Evolutionary conservation across 2,797 vertebrate genomes (phyloP).

Genomic region (Halcyon chelicuti): DNA sequence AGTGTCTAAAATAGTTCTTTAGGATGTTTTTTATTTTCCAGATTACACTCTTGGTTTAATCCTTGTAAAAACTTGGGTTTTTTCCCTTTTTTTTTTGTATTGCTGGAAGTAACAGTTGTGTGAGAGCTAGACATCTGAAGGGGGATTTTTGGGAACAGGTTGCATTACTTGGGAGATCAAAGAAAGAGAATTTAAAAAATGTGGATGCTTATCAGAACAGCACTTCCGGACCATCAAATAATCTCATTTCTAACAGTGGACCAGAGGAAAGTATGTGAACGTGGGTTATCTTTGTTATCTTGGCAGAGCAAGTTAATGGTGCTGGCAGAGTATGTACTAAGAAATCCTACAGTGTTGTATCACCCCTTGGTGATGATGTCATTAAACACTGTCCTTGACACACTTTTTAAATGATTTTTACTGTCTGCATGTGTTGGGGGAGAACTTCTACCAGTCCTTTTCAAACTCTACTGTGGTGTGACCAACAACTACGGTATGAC

Average conservation of each 20-base stretch:
- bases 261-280: constrained; percentile 5
- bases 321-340: not conserved
- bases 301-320: constrained; percentile 11
- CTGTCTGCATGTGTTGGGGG: not conserved
- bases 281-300: constrained; percentile 52
- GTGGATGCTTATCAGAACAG: constrained; percentile 50
- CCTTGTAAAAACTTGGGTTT: not conserved
- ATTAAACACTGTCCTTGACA: not conserved
- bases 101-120: not conserved
- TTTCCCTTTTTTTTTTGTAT: not conserved
- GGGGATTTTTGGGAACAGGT: constrained; percentile 20
- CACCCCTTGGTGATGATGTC: not conserved
- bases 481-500: not conserved
- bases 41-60: not conserved
- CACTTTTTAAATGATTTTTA: not conserved
- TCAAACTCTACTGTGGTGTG: not conserved
- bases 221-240: not conserved
- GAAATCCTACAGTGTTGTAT: not conserved
- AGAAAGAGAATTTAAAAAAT: constrained; percentile 39
- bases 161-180: constrained; percentile 63
- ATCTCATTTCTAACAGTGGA: constrained; percentile 23
- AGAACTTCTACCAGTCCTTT: not conserved
- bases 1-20: not conserved
- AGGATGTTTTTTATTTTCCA: not conserved
- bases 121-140: constrained; percentile 35